Conservation (phyloP, 2,797 vertebrate genomes). For the Takifugu ocellatus region DNA sequence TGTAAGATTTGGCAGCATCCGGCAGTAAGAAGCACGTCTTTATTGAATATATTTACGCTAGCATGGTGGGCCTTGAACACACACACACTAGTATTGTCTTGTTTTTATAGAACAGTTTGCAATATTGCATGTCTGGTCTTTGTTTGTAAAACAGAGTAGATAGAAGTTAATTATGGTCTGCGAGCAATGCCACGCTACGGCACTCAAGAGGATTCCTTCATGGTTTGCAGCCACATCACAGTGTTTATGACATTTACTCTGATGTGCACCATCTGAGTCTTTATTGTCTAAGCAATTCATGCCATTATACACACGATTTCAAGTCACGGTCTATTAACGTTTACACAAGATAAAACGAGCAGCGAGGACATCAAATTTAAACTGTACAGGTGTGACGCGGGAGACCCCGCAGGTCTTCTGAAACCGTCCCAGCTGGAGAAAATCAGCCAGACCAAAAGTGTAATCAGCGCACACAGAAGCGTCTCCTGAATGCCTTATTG, state of each 20-base stretch:
- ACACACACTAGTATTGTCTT: not conserved
- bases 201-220: conserved; percentile 20
- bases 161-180: too few species aligned
- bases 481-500: conserved; percentile 28
- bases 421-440: conserved; percentile 61
- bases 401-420: conserved; percentile 46
- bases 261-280: conserved; percentile 35
- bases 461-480: conserved; percentile 23
- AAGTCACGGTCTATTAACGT: conserved; percentile 43
- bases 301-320: conserved; percentile 24
- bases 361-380: conserved; percentile 40
- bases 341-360: conserved; percentile 53
- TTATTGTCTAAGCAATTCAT: conserved; percentile 45
- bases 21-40: too few species aligned
- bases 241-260: conserved; percentile 35
- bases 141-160: not conserved
- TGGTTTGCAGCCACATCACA: conserved; percentile 11
- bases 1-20: conserved; percentile 42
- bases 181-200: not conserved
- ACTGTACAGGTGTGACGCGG: conserved; percentile 44
- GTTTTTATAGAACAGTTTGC: not conserved
- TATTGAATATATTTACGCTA: too few species aligned
- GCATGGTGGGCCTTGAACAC: not conserved
- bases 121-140: not conserved
- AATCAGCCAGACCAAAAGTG: conserved; percentile 41